phyloP scores from a whole-genome alignment of 2,797 vertebrate genomes.

The Rhinichthys osculus region DNA sequence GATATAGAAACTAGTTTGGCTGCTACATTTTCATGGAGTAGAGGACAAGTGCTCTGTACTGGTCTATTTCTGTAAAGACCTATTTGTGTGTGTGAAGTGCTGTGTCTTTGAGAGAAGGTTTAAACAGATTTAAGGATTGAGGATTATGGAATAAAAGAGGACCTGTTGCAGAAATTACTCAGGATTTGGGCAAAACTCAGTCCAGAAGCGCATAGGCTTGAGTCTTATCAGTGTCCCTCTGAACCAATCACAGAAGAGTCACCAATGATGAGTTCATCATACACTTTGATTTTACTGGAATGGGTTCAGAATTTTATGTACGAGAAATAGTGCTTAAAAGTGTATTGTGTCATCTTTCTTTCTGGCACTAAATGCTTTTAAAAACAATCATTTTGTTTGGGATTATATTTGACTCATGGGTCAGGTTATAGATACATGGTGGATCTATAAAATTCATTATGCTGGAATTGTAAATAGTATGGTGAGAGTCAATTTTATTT shows the following conservation, averaged over 20 bases:
- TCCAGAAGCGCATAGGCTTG: slow-evolving; percentile 45
- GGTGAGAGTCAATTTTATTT: neutral
- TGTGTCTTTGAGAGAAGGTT: slow-evolving; percentile 2
- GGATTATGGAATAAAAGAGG: slow-evolving; percentile 53
- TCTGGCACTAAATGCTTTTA: neutral
- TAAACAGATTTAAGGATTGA: slow-evolving; percentile 48
- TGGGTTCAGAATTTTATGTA: neutral
- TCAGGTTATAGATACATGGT: neutral
- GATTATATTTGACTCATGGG: neutral
- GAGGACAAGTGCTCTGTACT: neutral
- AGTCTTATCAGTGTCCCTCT: slow-evolving; percentile 33
- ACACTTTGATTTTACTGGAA: slow-evolving; percentile 41
- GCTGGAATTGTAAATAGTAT: neutral
- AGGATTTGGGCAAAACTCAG: slow-evolving; percentile 50
- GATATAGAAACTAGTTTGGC: slow-evolving; percentile 55
- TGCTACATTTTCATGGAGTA: slow-evolving; percentile 33
- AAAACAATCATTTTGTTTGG: neutral
- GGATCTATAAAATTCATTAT: neutral
- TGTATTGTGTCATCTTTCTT: neutral
- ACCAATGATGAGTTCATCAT: slow-evolving; percentile 44
- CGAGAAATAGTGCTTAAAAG: neutral
- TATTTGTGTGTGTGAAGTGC: neutral
- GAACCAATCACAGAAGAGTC: slow-evolving; percentile 51
- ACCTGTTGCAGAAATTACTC: slow-evolving; percentile 40
- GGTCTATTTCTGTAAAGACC: neutral